Evolutionary conservation across 2,113 vertebrate genomes (phyloP), one percentile per base, ranked within the genome.

Genomic region (Salvelinus namaycush): DNA sequence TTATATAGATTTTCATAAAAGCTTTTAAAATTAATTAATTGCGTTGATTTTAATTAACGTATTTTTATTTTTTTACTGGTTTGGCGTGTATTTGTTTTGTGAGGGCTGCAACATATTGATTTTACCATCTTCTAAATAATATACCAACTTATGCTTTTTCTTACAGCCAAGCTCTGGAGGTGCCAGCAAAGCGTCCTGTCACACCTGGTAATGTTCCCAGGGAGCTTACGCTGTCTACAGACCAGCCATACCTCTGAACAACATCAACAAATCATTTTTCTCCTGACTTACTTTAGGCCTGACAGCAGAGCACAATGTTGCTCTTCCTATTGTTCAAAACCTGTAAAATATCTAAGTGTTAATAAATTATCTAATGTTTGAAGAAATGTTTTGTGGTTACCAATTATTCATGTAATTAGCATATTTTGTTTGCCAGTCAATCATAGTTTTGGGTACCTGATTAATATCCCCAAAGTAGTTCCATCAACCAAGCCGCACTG

Each of bases 171-270:
- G 83, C 66, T 8, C 14, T 88, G 70, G 82, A 87, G 72, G 71
- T 83, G 31, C 24, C 79, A 0, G 88, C 81, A 39, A 98, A 95
- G 86, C 86, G 34, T n/a, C 90, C 95, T 0, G 94, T 97, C 83
- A 92, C 91, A 0, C 97, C 97, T 0, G 96, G 95, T 5, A 29
- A 86, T 14, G 66, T 73, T 0, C 76, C 89, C 2, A 90, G 81
- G 81, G 92, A 87, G 14, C 95, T 94, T 75, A 78, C 92, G 3
- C 88, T 99, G 27, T 98, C 96, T 5, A 92, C 83, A 59, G 97
- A 98, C n/a, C 88, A 99, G 85, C 96, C 96, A 0, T 97, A 95
- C 68, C 90, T 97, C 84, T 97, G 89, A 96, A 73, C 73, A 78
- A 72, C 0, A 74, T 31, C 16, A 18, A 44, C 14, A 11, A 34